Conservation (phyloP, 2,888 invertebrate species). For the Cyclophora albipunctata region DNA sequence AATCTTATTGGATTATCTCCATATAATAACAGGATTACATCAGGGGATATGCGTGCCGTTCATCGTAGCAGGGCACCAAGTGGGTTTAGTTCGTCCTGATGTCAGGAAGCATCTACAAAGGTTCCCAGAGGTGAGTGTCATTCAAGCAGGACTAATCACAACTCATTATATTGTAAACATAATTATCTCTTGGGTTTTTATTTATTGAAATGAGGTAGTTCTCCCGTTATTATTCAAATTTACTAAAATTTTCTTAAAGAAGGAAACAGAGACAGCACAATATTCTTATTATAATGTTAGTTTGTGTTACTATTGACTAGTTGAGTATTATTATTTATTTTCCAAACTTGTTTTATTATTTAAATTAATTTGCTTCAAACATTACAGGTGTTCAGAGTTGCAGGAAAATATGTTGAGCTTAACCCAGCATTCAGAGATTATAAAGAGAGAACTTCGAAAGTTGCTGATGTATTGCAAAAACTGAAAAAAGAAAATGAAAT, state of each 20-base stretch:
- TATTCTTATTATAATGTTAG: no score
- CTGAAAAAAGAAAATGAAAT: constrained; percentile 85
- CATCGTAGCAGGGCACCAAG: constrained; percentile 90
- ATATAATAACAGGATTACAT: constrained; percentile 76
- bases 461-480: constrained; percentile 86
- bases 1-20: no score
- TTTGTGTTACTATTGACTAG: no score
- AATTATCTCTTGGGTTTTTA: no score
- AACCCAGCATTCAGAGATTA: constrained; percentile 92
- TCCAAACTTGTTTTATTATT: no score
- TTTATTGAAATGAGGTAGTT: no score
- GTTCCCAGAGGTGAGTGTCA: constrained; percentile 83
- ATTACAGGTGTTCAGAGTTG: constrained; percentile 80
- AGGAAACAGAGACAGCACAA: no score
- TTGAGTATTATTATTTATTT: no score
- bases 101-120: constrained; percentile 86
- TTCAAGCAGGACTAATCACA: not conserved
- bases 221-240: no score
- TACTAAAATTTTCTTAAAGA: no score
- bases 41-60: constrained; percentile 89
- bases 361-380: no score
- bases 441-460: constrained; percentile 83
- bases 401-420: constrained; percentile 83
- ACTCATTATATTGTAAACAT: not conserved
- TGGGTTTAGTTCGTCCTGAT: constrained; percentile 90